Evolutionary conservation across 2,888 invertebrate genomes (phyloP), one percentile per base, ranked within the genome.

Genomic region (Dione vanillae): DNA sequence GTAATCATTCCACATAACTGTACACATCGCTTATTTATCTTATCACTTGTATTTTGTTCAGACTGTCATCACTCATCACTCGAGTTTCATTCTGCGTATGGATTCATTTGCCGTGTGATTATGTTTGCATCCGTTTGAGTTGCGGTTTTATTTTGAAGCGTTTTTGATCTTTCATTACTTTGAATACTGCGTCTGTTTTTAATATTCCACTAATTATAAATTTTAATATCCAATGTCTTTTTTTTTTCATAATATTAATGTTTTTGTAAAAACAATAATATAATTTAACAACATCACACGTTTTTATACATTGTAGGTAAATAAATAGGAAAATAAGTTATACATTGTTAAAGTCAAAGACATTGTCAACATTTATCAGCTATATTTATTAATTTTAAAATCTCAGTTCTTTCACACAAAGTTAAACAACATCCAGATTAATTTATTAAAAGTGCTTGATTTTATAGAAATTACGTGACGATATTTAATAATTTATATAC

Each of bases 51-150:
- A 77, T 69, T 79, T 74, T 68, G 67, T 77, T 82, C 79, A 76
- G 74, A 76, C 76, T 80, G 77, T 62, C 70, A 74, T 79, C 77
- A 81, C 78, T 81, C 70, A 74, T 79, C 77, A 81, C 78, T 81
- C 78, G 78, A 71, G 76, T 71, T 71, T 80, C 74, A 74, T 82
- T 83, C 80, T 76, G 72, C 80, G 79, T 80, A 80, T 76, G 75
- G 67, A 75, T 77, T 79, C 77, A 77, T 78, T 79, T 77, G 77
- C 66, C 71, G 73, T 69, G 72, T 78, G 73, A 74, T 76, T 61
- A 41, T 80, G 78, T 79, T 72, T 73, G 65, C 65, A 70, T 62
- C 35, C n/a, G 61, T 75, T 70, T 67, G 51, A 56, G 45, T 69
- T 66, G 10, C 41, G 37, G 58, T 69, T 71, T 72, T 65, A 16